These are phyloP conservation scores for Agrotis ipsilon DNA, from an alignment of 2,888 invertebrate genomes.

Conservation along the genomic window DNA sequence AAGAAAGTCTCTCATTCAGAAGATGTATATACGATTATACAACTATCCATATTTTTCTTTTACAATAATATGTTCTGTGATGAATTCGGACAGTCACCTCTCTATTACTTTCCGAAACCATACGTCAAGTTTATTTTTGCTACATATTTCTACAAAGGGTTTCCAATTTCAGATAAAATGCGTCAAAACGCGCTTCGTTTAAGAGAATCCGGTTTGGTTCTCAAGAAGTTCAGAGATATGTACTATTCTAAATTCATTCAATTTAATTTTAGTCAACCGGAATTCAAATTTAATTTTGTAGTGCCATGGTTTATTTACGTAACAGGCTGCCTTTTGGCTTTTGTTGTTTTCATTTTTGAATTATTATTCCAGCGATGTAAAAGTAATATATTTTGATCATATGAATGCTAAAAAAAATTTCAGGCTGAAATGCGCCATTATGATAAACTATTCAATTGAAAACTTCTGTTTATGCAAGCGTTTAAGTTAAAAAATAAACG, in stretches of 20 bases:
- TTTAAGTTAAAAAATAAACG: too few relatives aligned
- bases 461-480: too few relatives aligned
- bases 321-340: too few relatives aligned
- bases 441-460: too few relatives aligned
- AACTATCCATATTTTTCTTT: conserved; percentile 12
- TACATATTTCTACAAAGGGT: conserved; percentile 59
- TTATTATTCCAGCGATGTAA: too few relatives aligned
- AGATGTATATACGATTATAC: conserved; percentile 17
- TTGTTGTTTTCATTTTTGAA: too few relatives aligned
- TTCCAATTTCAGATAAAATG: conserved; percentile 44
- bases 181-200: conserved; percentile 35
- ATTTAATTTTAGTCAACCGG: conserved; percentile 11
- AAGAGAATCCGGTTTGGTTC: conserved; percentile 46
- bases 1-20: conserved; percentile 22
- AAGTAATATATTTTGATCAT: too few relatives aligned
- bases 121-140: conserved; percentile 32
- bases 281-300: conserved; percentile 24
- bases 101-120: conserved; percentile 37
- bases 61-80: conserved; percentile 26
- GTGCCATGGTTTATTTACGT: conserved; percentile 57
- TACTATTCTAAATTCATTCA: conserved; percentile 30
- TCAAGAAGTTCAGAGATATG: conserved; percentile 41
- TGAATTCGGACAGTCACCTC: conserved; percentile 23
- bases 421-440: too few relatives aligned
- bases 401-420: too few relatives aligned